Evolutionary conservation across 2,113 vertebrate species (phyloP), one percentile per base, ranked within the genome.

Genomic region (Todiramphus saurophagus): DNA sequence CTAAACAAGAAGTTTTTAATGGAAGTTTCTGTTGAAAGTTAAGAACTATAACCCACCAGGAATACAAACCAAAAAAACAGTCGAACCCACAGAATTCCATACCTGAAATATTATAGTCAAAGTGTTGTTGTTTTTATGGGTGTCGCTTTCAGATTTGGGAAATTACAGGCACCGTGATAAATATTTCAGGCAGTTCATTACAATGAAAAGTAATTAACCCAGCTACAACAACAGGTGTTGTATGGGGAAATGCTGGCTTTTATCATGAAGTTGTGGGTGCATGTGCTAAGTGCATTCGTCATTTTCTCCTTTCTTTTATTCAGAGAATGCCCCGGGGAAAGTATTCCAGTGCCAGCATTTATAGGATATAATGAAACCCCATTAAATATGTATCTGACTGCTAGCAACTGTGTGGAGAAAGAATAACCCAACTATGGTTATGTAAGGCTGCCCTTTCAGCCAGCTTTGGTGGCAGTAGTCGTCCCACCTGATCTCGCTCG

Each of bases 161-260:
- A 98, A 98, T 98, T 98, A 98, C 97, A 97, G 97, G 94, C 97
- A 97, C 92, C 2, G 3, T 95, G 95, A 98, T 99, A 97, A 98
- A 99, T 99, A 98, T 98, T 99, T 98, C 97, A 99, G 97, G 94
- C 93, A 89, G 94, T 75, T 94, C 97, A 96, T 95, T 98, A 98
- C 98, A 98, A 98, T 98, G 98, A 98, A 98, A 97, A 97, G 98
- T 98, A 98, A 98, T 98, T 98, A 98, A 98, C 94, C 75, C 97
- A 97, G 94, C 97, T 97, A 78, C 91, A 97, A 97, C 98, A 98
- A 98, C 98, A 99, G 98, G 98, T 98, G 98, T 97, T 98, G 96
- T 96, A 98, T 92, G 97, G 97, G 92, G 93, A 97, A 98, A 92
- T 78, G 97, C 96, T 97, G 97, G 94, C 98, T 98, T 98, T 98